Conservation (phyloP, 2,888 invertebrate species). For the Euplexia lucipara region DNA sequence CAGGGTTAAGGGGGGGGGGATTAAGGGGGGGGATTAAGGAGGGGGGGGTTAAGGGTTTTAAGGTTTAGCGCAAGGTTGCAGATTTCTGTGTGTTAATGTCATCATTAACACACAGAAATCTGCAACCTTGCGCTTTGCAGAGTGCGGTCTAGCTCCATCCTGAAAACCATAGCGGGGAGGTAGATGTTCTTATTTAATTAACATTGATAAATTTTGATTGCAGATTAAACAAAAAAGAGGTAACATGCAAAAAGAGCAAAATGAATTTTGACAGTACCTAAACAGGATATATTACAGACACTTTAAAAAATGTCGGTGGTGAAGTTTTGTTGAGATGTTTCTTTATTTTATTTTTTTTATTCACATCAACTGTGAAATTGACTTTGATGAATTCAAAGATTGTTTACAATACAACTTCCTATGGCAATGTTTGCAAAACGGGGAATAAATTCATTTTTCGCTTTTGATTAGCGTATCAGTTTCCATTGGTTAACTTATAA, state of each 20-base stretch:
- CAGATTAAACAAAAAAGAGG: background rate
- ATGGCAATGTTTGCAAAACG: background rate
- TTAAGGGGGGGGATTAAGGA: too few relatives aligned
- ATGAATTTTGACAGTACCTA: background rate
- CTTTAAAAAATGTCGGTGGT: background rate
- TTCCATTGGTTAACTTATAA: background rate
- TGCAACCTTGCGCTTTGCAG: too few relatives aligned
- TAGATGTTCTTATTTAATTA: background rate
- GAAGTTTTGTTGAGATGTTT: background rate
- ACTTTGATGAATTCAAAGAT: constrained; percentile 2
- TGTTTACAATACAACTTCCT: background rate
- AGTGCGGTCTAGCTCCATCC: too few relatives aligned
- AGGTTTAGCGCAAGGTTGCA: too few relatives aligned
- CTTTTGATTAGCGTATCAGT: background rate
- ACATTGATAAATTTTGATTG: background rate
- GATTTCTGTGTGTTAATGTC: too few relatives aligned
- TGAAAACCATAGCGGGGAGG: too few relatives aligned
- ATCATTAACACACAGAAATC: too few relatives aligned
- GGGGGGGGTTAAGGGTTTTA: too few relatives aligned
- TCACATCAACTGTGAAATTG: background rate
- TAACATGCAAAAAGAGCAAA: background rate
- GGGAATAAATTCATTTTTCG: background rate
- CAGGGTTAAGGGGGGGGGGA: too few relatives aligned
- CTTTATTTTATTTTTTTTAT: background rate
- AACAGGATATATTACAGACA: background rate